A percentile compares a stretch with the other conserved stretches of the same genome.
Evolutionary conservation across 2,797 vertebrate species (phyloP).

Genomic region (Crenuchus spilurus): DNA sequence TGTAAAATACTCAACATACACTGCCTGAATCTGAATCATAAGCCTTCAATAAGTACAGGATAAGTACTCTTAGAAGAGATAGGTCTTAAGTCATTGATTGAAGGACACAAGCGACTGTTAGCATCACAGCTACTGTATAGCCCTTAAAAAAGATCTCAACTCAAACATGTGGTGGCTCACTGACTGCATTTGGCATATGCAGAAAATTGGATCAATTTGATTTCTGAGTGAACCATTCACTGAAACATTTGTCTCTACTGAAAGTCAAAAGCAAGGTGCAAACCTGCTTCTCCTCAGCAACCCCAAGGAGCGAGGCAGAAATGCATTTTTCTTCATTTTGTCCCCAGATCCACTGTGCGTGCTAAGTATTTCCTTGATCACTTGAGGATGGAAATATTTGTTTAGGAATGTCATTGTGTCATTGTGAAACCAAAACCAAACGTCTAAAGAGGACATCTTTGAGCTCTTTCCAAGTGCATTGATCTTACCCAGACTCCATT

Average conservation of each 20-base stretch:
- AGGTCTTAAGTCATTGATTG: no score
- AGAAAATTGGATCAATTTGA: no score
- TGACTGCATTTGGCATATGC: no score
- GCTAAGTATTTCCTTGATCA: slow-evolving; percentile 38
- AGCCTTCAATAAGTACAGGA: no score
- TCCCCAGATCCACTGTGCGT: slow-evolving; percentile 34
- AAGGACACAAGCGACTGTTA: no score
- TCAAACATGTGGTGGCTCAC: no score
- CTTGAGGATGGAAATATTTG: slow-evolving; percentile 37
- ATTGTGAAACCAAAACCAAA: slow-evolving; percentile 42
- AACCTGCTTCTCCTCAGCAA: background rate
- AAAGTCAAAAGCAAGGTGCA: background rate
- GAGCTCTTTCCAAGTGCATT: slow-evolving; percentile 24
- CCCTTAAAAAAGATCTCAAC: no score
- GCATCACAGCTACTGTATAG: no score
- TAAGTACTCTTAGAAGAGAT: no score
- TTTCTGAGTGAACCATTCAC: no score
- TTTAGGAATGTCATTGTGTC: slow-evolving; percentile 48
- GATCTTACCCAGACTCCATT: slow-evolving; percentile 1
- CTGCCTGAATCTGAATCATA: no score
- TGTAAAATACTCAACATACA: no score
- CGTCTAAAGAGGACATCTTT: slow-evolving; percentile 30
- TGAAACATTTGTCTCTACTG: slow-evolving; percentile 17
- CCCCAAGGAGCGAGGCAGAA: background rate
- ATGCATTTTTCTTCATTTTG: background rate